Conservation (phyloP, 1,140 invertebrate species). For the Muscidifurax raptorellus region DNA sequence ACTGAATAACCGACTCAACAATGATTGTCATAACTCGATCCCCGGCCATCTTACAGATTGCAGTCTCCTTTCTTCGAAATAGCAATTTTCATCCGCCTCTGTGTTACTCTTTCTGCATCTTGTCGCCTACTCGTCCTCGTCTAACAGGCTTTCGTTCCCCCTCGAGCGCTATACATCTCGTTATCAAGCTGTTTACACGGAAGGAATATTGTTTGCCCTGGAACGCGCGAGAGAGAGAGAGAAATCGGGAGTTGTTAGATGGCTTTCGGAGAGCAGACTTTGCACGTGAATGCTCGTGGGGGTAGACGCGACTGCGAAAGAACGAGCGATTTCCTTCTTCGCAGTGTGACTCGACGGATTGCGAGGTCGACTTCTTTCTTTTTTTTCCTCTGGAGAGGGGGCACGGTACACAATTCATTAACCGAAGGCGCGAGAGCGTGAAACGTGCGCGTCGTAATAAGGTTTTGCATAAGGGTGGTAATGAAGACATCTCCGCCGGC, state of each 20-base stretch:
- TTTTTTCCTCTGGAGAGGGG: background rate
- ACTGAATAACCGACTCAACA: too few species aligned
- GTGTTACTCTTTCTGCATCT: constrained; percentile 59
- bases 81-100: background rate
- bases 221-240: constrained; percentile 28
- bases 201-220: constrained; percentile 65
- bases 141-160: background rate
- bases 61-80: background rate
- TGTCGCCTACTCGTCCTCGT: constrained; percentile 17
- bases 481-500: constrained; percentile 34
- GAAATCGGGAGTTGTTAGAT: constrained; percentile 26
- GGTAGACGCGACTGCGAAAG: constrained; percentile 12
- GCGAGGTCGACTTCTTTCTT: constrained; percentile 5
- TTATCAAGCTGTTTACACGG: constrained; percentile 63
- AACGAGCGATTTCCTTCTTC: constrained; percentile 35
- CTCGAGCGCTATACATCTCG: constrained; percentile 51
- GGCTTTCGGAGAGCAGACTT: background rate
- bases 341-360: constrained; percentile 3
- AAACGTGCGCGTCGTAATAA: constrained; percentile 34
- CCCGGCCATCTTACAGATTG: background rate
- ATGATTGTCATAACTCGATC: background rate
- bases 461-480: constrained; percentile 35
- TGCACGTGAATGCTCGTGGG: background rate
- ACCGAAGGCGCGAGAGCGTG: constrained; percentile 33
- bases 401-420: constrained; percentile 45